Percentiles rank a stretch among this genome's conserved stretches.
phyloP scores from a whole-genome alignment of 2,113 vertebrate genomes.

The Cynocephalus volans region DNA sequence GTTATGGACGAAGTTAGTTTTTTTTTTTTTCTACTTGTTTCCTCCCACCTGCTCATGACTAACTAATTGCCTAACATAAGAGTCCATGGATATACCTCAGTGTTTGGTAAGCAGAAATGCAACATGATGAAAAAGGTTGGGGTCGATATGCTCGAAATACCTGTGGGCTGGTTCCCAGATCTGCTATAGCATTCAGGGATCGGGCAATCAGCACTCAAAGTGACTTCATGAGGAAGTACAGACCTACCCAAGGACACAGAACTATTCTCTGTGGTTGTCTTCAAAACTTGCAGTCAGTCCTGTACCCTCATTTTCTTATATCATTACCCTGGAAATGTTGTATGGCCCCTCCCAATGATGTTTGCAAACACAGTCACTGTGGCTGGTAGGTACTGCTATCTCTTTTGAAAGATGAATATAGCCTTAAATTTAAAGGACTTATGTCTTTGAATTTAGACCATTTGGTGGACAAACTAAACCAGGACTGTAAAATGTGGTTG shows the following conservation, averaged over 20 bases:
- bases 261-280: background rate
- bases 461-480: background rate
- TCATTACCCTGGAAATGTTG: background rate
- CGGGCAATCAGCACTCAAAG: background rate
- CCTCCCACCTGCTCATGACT: no score
- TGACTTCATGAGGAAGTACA: background rate
- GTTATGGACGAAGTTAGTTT: no score
- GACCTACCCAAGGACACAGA: background rate
- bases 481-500: background rate
- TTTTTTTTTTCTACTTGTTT: no score
- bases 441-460: background rate
- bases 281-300: background rate
- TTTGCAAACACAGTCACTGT: background rate
- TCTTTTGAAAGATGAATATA: background rate
- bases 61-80: background rate
- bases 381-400: background rate
- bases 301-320: background rate
- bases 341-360: accelerated
- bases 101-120: background rate
- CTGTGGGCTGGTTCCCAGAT: background rate
- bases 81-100: background rate
- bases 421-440: background rate
- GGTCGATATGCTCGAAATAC: background rate
- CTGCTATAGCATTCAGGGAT: background rate
- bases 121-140: background rate